Evolutionary conservation across 2,888 invertebrate species (phyloP).

Genomic region (Caradrina clavipalpis): DNA sequence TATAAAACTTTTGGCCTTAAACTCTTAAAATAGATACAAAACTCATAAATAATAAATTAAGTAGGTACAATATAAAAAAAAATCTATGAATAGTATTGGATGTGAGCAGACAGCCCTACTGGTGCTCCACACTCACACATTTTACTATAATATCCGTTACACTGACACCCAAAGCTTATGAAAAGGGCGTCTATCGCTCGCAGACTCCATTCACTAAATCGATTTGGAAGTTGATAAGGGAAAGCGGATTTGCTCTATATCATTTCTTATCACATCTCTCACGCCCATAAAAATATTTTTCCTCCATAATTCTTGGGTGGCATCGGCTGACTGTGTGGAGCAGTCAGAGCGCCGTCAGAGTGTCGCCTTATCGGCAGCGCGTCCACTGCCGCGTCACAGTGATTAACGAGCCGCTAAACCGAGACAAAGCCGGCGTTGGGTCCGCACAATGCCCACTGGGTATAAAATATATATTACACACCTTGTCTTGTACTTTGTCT

Average conservation of each 20-base stretch:
- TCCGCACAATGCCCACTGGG: constrained; percentile 64
- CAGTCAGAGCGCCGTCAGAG: constrained; percentile 48
- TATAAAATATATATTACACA: constrained; percentile 71
- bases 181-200: constrained; percentile 22
- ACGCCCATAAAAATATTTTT: constrained; percentile 53
- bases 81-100: neutral
- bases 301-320: constrained; percentile 37
- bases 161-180: constrained; percentile 12
- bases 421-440: constrained; percentile 75
- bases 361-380: constrained; percentile 69
- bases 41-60: neutral
- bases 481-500: constrained; percentile 73
- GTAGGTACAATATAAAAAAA: neutral
- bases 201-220: constrained; percentile 34
- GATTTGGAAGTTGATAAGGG: constrained; percentile 43
- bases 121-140: neutral
- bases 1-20: no score
- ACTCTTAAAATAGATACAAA: neutral
- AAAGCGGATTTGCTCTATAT: constrained; percentile 35
- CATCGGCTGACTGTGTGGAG: constrained; percentile 42
- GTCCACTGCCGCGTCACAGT: constrained; percentile 75
- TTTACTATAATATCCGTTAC: constrained; percentile 20
- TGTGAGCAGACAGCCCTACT: neutral
- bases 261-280: constrained; percentile 44
- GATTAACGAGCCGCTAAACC: constrained; percentile 74